These are phyloP conservation scores for Nemoura dubitans DNA, from an alignment of 2,888 invertebrate species.

Conservation along the genomic window DNA sequence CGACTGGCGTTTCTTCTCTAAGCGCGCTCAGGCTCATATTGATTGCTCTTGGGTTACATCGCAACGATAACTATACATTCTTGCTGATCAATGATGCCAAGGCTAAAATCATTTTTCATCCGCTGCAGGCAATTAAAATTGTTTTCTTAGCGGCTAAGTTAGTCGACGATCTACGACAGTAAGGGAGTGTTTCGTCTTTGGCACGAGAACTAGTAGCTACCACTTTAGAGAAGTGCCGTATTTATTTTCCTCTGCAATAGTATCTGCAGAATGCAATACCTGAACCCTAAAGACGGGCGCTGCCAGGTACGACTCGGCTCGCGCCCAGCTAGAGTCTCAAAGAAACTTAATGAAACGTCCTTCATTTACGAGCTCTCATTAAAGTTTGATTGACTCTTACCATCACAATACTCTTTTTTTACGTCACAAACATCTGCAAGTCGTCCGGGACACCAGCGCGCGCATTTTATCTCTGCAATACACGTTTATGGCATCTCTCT, in stretches of 20 bases:
- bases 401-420: background rate
- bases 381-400: background rate
- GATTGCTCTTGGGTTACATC: conserved; percentile 46
- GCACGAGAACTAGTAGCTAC: background rate
- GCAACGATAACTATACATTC: conserved; percentile 17
- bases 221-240: background rate
- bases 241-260: background rate
- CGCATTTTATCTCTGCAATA: background rate
- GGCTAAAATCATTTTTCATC: conserved; percentile 39
- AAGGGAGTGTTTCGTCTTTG: background rate
- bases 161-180: background rate
- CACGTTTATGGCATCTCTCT: background rate
- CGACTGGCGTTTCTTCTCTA: background rate
- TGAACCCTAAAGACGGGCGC: background rate
- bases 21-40: conserved; percentile 37
- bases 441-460: background rate
- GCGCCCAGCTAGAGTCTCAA: background rate
- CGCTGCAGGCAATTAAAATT: background rate
- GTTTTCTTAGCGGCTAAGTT: background rate
- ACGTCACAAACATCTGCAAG: conserved; percentile 7
- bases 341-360: conserved; percentile 5
- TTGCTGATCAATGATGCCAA: conserved; percentile 50
- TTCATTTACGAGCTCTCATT: conserved; percentile 12
- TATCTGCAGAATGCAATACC: conserved; percentile 15
- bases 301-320: conserved; percentile 8